Evolutionary conservation across 2,797 vertebrate genomes (phyloP), one percentile per base, ranked within the genome.

Genomic region (Eremophila alpestris): DNA sequence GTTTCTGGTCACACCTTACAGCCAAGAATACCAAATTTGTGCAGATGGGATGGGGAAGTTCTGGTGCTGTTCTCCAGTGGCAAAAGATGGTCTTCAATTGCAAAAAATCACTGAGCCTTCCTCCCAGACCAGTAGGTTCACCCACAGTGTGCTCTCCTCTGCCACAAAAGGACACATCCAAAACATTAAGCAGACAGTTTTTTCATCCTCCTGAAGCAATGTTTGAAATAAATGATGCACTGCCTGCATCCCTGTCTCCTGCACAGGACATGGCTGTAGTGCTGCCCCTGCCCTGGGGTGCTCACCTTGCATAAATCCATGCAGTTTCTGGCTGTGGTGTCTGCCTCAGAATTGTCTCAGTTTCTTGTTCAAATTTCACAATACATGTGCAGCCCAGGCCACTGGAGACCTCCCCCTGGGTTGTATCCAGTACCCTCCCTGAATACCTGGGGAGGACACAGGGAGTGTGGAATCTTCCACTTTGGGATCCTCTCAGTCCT

Each of bases 351-450:
- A 59, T 5, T 34, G 2, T 13, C 29, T 78, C 2, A 0, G 11
- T 51, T 84, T 65, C 30, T 38, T 9, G 40, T 43, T 70, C 19
- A 22, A 67, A 55, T 40, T 52, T 4, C 10, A 26, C 70, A 77
- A 48, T 12, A 19, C 2, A 0, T 1, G 2, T 63, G 20, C 11
- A 63, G 10, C 5, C 24, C 27, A 36, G 70, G 7, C 19, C 15
- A 55, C 4, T 14, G 8, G n/a, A 51, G 4, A 5, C 30, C 4
- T 45, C 3, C 3, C 19, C 23, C 19, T 46, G 0, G 1, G 10
- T 24, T 65, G 4, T 7, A 32, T 16, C 19, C 17, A 3, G 0
- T 0, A 3, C 3, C 46, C 11, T 4, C 10, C 16, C 11, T 1
- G 0, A 17, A 8, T 8, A 9, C 2, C 3, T 34, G 5, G 16